Base-by-base conservation (phyloP, 2,888 invertebrate genomes). In the Limnephilus rhombicus region DNA sequence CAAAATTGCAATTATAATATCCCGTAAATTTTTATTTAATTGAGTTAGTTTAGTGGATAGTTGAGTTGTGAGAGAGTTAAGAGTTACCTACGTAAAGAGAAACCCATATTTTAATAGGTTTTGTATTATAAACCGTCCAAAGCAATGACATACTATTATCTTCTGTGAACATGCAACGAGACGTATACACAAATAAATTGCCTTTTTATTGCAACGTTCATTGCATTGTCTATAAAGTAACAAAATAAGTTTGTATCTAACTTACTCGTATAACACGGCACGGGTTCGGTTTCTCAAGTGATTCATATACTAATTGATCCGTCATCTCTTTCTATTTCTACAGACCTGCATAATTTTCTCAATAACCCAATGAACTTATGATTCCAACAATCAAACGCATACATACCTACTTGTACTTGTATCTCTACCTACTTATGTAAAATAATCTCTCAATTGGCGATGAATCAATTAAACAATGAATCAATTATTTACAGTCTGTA, bases 381-480 rank as follows among this genome's bases (percentile, higher is more conserved):
- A 83, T 83, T 24, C 37, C 18, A 83, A 83, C 68, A 68, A 68
- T 68, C 24, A 68, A 68, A 68, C 83, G 34, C 83, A 41, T 83
- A 83, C n/a, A 24, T 9, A 68, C n/a, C n/a, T n/a, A n/a, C n/a
- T n/a, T n/a, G n/a, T n/a, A n/a, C 53, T 53, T 53, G 53, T 18
- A 53, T n/a, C 68, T 68, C 68, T 68, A 68, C 68, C n/a, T 68
- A 68, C 68, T 24, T 68, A 68, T 68, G n/a, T 68, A 68, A 68
- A 68, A 68, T n/a, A 68, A n/a, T 68, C 68, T n/a, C 68, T 83
- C 83, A 83, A 83, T 83, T 83, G 83, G 83, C 83, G 37, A 83
- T 83, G 83, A 83, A 83, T 83, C 83, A 83, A 83, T 83, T 83
- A 83, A 34, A 83, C 83, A 83, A 83, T 83, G 18, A 83, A 68